Evolutionary conservation across 2,888 invertebrate genomes (phyloP).

Genomic region (Macrophya annulata): DNA sequence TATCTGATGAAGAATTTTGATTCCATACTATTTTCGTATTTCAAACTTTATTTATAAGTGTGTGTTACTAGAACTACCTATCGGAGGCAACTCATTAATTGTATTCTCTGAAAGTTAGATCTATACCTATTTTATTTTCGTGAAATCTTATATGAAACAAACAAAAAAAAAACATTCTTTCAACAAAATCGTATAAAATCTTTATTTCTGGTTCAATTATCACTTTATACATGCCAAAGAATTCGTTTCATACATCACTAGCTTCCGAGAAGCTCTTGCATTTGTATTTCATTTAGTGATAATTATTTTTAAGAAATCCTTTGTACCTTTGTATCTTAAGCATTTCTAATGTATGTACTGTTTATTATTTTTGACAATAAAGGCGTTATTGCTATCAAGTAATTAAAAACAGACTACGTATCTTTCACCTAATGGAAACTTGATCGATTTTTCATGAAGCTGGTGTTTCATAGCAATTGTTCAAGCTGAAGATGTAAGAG

Average conservation of each 20-base stretch:
- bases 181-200: not conserved
- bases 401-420: not conserved
- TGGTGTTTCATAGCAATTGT: not conserved
- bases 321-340: slow-evolving; percentile 34
- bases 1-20: slow-evolving; percentile 62
- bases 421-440: not conserved
- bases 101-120: not conserved
- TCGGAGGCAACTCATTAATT: slow-evolving; percentile 31
- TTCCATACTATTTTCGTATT: slow-evolving; percentile 7
- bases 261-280: not conserved
- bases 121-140: not conserved
- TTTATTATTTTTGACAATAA: slow-evolving; percentile 32
- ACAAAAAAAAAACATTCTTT: not conserved
- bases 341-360: slow-evolving; percentile 26
- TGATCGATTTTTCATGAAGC: slow-evolving; percentile 1
- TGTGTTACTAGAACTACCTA: not conserved
- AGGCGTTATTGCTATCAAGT: not conserved
- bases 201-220: not conserved
- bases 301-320: slow-evolving; percentile 35
- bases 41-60: not conserved
- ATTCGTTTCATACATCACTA: not conserved
- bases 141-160: not conserved
- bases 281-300: slow-evolving; percentile 17
- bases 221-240: slow-evolving; percentile 39
- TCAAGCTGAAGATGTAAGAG: not conserved